Conservation (phyloP, 1,140 invertebrate genomes). For the Conopomorpha cramerella region DNA sequence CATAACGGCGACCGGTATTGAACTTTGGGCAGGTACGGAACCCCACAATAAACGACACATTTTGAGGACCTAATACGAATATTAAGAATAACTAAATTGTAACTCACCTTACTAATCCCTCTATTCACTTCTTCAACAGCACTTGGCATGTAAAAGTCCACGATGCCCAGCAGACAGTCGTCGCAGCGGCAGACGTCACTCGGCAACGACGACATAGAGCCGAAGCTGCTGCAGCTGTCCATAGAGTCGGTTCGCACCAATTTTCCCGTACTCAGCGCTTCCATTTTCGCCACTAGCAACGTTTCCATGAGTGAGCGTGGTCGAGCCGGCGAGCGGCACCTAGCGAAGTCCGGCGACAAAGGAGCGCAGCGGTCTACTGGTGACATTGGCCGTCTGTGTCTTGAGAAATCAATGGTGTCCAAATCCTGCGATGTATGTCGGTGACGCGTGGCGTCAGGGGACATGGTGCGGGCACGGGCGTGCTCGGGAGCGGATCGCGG, state of each 20-base stretch:
- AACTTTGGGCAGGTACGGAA: too few species aligned
- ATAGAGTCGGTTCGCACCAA: constrained; percentile 75
- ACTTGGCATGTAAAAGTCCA: constrained; percentile 71
- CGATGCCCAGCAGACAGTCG: constrained; percentile 81
- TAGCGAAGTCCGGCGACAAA: constrained; percentile 34
- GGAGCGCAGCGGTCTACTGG: constrained; percentile 17
- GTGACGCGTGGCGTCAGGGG: constrained; percentile 14
- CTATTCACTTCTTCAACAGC: constrained; percentile 55
- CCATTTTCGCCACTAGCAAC: constrained; percentile 77
- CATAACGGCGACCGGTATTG: too few species aligned
- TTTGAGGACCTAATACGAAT: neutral
- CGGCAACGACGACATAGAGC: constrained; percentile 67
- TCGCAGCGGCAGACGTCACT: constrained; percentile 81
- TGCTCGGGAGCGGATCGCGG: constrained; percentile 20
- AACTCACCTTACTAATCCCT: constrained; percentile 68
- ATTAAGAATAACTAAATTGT: constrained; percentile 2
- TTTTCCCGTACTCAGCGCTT: constrained; percentile 57
- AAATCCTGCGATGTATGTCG: constrained; percentile 11
- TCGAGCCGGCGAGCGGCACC: constrained; percentile 53
- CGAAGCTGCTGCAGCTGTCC: constrained; percentile 77
- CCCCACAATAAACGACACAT: too few species aligned
- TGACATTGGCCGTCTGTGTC: constrained; percentile 12
- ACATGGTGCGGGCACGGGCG: constrained; percentile 14
- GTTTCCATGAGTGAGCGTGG: constrained; percentile 77
- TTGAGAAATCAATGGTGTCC: constrained; percentile 12